phyloP scores from a whole-genome alignment of 2,113 vertebrate species.

The Cebus imitator region DNA sequence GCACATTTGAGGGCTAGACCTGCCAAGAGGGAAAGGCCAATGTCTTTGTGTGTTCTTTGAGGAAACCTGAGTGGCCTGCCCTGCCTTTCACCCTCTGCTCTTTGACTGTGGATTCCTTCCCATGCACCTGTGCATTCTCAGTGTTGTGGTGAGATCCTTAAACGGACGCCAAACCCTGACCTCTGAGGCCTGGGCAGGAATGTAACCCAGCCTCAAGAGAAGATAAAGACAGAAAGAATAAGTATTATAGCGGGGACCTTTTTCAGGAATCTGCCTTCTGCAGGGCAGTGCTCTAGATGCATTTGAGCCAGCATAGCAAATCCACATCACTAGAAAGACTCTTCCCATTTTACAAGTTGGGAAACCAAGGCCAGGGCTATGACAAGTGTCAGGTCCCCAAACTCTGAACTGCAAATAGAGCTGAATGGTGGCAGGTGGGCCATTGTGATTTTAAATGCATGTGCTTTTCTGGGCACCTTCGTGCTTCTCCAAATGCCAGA shows the following conservation, averaged over 20 bases:
- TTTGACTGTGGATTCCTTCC: background rate
- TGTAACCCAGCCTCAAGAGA: background rate
- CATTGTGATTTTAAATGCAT: accelerated
- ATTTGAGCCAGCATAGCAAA: background rate
- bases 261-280: accelerated
- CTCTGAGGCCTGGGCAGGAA: accelerated
- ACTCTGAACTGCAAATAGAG: accelerated
- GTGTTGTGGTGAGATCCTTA: background rate
- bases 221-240: background rate
- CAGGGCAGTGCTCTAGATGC: accelerated
- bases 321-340: background rate
- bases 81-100: background rate
- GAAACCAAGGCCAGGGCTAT: background rate
- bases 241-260: too few relatives aligned
- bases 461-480: accelerated
- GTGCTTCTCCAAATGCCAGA: background rate
- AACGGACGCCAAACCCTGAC: background rate
- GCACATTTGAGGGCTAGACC: background rate
- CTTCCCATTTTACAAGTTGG: background rate
- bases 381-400: accelerated
- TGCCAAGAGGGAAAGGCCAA: background rate
- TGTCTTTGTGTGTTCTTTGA: background rate
- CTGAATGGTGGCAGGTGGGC: background rate
- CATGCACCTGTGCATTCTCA: accelerated
- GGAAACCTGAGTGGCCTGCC: background rate